These are phyloP conservation scores for Hoplias malabaricus DNA, from an alignment of 2,113 vertebrate genomes.

Conservation along the genomic window DNA sequence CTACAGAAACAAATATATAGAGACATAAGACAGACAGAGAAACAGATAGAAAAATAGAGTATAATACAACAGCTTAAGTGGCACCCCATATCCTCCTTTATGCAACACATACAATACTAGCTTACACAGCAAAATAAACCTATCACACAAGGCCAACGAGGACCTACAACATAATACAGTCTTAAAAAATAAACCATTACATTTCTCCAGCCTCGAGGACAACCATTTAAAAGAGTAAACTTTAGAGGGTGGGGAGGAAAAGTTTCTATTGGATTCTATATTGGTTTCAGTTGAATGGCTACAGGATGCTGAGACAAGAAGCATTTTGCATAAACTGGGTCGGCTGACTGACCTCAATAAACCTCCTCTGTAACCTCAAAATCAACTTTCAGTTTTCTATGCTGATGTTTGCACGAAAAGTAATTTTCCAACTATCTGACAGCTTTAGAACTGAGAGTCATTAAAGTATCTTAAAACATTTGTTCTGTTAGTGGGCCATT, in stretches of 20 bases:
- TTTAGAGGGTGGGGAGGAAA: not conserved
- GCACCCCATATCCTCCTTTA: not conserved
- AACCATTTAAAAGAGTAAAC: slow-evolving; percentile 7
- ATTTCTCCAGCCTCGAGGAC: not conserved
- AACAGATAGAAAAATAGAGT: not conserved
- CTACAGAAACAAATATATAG: slow-evolving; percentile 1
- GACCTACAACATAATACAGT: slow-evolving; percentile 1
- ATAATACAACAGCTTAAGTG: not conserved
- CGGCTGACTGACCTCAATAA: not conserved
- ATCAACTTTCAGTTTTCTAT: not conserved
- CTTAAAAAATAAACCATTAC: not conserved
- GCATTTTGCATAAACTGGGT: no score
- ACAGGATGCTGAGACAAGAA: not conserved
- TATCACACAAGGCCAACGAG: slow-evolving; percentile 12
- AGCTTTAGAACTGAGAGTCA: not conserved
- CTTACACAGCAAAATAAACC: slow-evolving; percentile 8
- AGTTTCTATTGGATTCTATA: not conserved
- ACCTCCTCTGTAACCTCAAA: not conserved
- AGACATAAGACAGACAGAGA: slow-evolving; percentile 25
- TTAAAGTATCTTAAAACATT: not conserved
- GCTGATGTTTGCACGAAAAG: not conserved
- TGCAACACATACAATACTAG: slow-evolving; percentile 9
- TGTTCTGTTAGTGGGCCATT: not conserved
- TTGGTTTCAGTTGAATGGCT: not conserved
- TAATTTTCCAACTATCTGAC: not conserved